Conservation (phyloP, 2,113 vertebrate species). For the Dromas ardeola region DNA sequence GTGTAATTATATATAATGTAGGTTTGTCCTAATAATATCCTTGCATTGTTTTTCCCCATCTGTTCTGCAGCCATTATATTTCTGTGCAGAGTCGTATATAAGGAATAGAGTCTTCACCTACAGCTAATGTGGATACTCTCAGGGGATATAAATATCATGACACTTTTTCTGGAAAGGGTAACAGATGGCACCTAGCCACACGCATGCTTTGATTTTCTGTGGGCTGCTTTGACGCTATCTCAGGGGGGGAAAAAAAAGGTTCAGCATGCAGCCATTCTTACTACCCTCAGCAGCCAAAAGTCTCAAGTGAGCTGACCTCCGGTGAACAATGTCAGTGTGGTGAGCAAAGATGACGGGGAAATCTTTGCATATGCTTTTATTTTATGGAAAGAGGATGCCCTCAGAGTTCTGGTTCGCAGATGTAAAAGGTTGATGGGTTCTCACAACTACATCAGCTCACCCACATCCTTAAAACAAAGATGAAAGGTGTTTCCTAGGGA, state of each 20-base stretch:
- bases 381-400: neutral
- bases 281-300: neutral
- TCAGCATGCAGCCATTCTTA: neutral
- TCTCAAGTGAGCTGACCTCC: neutral
- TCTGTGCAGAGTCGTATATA: neutral
- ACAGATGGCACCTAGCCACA: conserved; percentile 24
- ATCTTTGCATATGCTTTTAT: neutral
- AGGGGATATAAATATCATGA: conserved; percentile 1
- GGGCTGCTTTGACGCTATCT: neutral
- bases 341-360: neutral
- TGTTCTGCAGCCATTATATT: neutral
- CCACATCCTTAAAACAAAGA: neutral
- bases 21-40: neutral
- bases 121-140: neutral
- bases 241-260: neutral
- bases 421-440: neutral
- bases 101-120: neutral
- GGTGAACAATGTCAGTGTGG: neutral
- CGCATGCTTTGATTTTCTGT: neutral
- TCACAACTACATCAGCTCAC: neutral
- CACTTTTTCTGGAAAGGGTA: neutral
- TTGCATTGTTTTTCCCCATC: neutral
- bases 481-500: neutral
- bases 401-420: neutral
- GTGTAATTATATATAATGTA: neutral